Evolutionary conservation across 2,888 invertebrate genomes (phyloP).

Genomic region (Selenia dentaria): DNA sequence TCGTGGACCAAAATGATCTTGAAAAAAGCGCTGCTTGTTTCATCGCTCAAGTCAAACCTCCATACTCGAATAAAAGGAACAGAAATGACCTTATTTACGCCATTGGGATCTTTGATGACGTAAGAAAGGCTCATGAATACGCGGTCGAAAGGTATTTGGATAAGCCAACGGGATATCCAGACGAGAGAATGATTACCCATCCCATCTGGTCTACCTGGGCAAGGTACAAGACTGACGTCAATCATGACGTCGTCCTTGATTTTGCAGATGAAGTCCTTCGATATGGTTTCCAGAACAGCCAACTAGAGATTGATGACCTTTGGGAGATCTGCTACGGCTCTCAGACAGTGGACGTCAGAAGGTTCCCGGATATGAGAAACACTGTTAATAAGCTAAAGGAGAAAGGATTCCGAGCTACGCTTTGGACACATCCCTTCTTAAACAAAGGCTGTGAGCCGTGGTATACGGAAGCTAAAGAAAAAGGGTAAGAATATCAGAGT

Average conservation of each 20-base stretch:
- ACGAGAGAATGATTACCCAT: constrained; percentile 79
- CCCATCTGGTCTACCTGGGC: constrained; percentile 90
- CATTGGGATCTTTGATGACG: constrained; percentile 85
- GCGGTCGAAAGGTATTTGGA: constrained; percentile 85
- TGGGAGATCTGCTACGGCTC: constrained; percentile 88
- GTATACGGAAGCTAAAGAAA: constrained; percentile 67
- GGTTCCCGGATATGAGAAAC: constrained; percentile 82
- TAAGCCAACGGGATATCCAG: constrained; percentile 83
- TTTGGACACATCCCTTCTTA: constrained; percentile 88
- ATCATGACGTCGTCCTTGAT: constrained; percentile 72
- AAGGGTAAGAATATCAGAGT: constrained; percentile 70
- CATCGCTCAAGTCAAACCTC: constrained; percentile 72
- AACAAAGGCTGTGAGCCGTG: constrained; percentile 83
- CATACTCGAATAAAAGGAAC: constrained; percentile 69
- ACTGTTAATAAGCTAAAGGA: constrained; percentile 66
- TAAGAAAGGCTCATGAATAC: constrained; percentile 84
- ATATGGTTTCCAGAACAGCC: constrained; percentile 79
- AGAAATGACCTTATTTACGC: constrained; percentile 80
- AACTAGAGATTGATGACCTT: constrained; percentile 87
- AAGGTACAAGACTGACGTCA: constrained; percentile 80
- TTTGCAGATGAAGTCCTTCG: constrained; percentile 80
- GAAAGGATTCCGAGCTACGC: constrained; percentile 82
- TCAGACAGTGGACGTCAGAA: constrained; percentile 69
- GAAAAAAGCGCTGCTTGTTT: constrained; percentile 78
- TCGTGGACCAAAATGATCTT: constrained; percentile 86